Evolutionary conservation across 1,140 invertebrate species (phyloP).

Genomic region (Araneus ventricosus): DNA sequence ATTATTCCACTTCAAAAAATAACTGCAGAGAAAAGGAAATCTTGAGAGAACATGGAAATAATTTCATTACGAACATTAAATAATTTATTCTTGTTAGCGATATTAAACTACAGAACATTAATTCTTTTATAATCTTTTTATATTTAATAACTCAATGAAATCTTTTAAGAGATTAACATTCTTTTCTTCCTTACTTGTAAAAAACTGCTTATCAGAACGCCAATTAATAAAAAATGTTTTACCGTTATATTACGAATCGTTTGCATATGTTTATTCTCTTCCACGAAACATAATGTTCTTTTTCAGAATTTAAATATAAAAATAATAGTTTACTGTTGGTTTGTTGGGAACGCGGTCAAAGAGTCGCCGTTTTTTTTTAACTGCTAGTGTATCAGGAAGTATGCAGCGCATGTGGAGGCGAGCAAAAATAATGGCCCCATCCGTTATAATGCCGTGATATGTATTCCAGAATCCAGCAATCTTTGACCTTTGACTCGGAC

Average conservation of each 20-base stretch:
- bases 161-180: no score
- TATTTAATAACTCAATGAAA: no score
- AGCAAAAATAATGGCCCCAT: conserved; percentile 18
- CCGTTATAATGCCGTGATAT: conserved; percentile 36
- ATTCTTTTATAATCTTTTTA: no score
- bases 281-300: background rate
- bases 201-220: no score
- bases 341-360: background rate
- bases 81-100: no score
- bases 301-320: background rate
- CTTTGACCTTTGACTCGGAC: conserved; percentile 21
- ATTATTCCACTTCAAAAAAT: no score
- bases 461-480: conserved; percentile 27
- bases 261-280: background rate
- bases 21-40: no score
- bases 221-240: background rate
- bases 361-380: background rate
- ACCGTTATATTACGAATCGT: background rate
- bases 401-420: background rate
- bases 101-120: no score
- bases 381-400: conserved; percentile 2
- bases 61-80: no score
- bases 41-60: no score
- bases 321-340: background rate
- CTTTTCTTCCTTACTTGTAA: no score